These are phyloP conservation scores for Pocillopora damicornis DNA, from an alignment of 64 coral and sea anemone species.

Conservation along the genomic window DNA sequence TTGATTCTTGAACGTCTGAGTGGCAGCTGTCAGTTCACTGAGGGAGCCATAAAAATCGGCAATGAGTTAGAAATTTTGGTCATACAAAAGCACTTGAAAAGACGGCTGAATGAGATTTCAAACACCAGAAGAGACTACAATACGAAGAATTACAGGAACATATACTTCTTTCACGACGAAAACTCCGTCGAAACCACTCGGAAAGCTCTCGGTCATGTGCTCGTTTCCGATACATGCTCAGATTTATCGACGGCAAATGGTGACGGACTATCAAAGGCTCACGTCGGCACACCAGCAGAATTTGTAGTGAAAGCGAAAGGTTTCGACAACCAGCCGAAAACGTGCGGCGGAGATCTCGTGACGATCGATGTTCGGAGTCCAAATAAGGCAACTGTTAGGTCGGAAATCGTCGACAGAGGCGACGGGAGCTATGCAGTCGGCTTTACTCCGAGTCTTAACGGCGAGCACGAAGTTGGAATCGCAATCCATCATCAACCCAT, in stretches of 20 bases:
- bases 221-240: slow-evolving; percentile 72
- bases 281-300: slow-evolving; percentile 53
- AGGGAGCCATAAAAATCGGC: slow-evolving; percentile 86
- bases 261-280: slow-evolving; percentile 73
- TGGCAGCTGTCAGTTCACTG: slow-evolving; percentile 77
- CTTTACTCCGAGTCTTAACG: slow-evolving; percentile 60
- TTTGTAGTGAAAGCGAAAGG: slow-evolving; percentile 68
- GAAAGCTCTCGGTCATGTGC: slow-evolving; percentile 63
- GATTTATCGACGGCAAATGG: slow-evolving; percentile 70
- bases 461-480: slow-evolving; percentile 59
- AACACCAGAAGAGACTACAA: slow-evolving; percentile 60
- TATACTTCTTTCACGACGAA: slow-evolving; percentile 59
- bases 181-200: slow-evolving; percentile 44
- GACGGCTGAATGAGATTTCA: slow-evolving; percentile 61
- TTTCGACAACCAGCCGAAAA: slow-evolving; percentile 59
- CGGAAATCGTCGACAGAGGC: slow-evolving; percentile 57
- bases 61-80: slow-evolving; percentile 87
- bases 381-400: slow-evolving; percentile 4
- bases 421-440: slow-evolving; percentile 72
- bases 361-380: slow-evolving; percentile 62
- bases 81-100: slow-evolving; percentile 90
- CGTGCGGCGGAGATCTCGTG: slow-evolving; percentile 63
- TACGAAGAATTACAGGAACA: slow-evolving; percentile 35
- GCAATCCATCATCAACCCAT: slow-evolving; percentile 71
- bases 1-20: slow-evolving; percentile 62